phyloP scores from a whole-genome alignment of 2,113 vertebrate species.

The Sinocyclocheilus anshuiensis region DNA sequence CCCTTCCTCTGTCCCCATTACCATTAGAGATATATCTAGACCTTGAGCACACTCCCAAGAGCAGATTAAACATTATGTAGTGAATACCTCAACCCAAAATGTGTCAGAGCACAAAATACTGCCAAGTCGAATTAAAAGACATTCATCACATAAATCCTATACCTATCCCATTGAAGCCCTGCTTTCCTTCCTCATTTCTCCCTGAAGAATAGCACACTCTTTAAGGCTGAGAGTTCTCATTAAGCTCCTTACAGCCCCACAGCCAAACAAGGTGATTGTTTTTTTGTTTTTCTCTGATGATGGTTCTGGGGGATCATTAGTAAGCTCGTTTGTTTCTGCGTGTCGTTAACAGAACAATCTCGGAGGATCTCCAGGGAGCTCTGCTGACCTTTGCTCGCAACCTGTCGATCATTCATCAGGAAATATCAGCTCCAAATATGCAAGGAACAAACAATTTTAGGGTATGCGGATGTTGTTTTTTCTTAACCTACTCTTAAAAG shows the following conservation, averaged over 20 bases:
- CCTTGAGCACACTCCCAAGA: constrained; percentile 41
- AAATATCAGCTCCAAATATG: constrained; percentile 94
- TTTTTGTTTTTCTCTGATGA: constrained; percentile 68
- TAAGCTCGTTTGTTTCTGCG: constrained; percentile 80
- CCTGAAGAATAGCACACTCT: constrained; percentile 84
- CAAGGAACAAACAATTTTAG: constrained; percentile 98
- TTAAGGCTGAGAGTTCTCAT: constrained; percentile 87
- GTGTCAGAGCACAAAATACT: constrained; percentile 43
- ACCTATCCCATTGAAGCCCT: constrained; percentile 83
- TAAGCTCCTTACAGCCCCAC: constrained; percentile 75
- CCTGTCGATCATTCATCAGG: constrained; percentile 99
- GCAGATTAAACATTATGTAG: constrained; percentile 29
- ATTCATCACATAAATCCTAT: constrained; percentile 87
- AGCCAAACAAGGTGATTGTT: constrained; percentile 88
- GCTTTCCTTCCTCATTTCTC: constrained; percentile 82
- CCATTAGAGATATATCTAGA: constrained; percentile 41
- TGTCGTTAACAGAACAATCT: constrained; percentile 96
- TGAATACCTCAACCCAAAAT: constrained; percentile 47
- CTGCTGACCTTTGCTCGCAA: constrained; percentile 95
- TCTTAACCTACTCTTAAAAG: constrained; percentile 11
- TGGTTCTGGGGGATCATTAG: constrained; percentile 81
- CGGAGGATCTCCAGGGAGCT: constrained; percentile 91
- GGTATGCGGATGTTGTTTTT: constrained; percentile 87
- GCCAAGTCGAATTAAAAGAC: constrained; percentile 77
- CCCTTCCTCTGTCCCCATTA: constrained; percentile 21